A percentile compares a stretch with the other conserved stretches of the same genome.
phyloP scores from a whole-genome alignment of 1,140 invertebrate genomes.

The Drosophila micromelanica region DNA sequence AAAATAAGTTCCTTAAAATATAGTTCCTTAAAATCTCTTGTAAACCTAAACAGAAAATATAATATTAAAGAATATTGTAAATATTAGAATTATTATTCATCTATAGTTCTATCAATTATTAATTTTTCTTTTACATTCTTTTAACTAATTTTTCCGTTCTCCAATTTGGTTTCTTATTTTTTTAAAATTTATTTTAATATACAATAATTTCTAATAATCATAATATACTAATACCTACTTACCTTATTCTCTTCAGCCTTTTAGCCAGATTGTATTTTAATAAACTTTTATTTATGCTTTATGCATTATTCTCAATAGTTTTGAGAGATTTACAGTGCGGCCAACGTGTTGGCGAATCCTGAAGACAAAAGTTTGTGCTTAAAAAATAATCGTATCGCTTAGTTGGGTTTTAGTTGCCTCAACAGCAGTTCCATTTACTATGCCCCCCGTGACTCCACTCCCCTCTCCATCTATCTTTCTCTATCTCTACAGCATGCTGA shows the following conservation, averaged over 20 bases:
- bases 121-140: no score
- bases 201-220: no score
- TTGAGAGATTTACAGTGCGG: conserved; percentile 63
- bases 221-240: not conserved
- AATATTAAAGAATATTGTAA: no score
- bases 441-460: conserved; percentile 2
- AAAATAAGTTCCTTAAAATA: no score
- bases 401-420: conserved; percentile 28
- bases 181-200: no score
- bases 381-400: conserved; percentile 50
- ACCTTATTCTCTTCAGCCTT: not conserved
- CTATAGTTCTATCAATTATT: no score
- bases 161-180: no score
- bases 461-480: conserved; percentile 11
- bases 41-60: no score
- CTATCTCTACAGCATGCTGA: conserved; percentile 10
- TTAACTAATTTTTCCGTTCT: no score
- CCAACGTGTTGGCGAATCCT: conserved; percentile 23
- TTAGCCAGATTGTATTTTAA: not conserved
- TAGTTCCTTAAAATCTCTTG: no score
- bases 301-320: conserved; percentile 64
- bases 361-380: conserved; percentile 54
- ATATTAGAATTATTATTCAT: no score
- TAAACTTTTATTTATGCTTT: conserved; percentile 33
- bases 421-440: conserved; percentile 10